Evolutionary conservation across 2,888 invertebrate genomes (phyloP), one percentile per base, ranked within the genome.

Genomic region (Euclidia mi): DNA sequence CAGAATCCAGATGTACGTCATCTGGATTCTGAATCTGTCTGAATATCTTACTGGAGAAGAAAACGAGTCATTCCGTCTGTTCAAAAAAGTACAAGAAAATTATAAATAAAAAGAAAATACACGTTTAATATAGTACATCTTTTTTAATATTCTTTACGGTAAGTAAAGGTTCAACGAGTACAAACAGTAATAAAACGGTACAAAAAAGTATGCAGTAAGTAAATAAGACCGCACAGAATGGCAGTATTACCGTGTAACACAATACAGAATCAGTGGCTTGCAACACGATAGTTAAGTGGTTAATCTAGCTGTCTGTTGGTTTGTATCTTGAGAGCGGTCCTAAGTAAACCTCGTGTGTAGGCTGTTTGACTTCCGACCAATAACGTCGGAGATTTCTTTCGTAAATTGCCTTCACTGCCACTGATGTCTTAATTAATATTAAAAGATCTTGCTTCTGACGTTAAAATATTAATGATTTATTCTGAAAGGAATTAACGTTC

Each of bases 261-360:
- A 74, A 80, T 75, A 68, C 76, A 50, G 65, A 76, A 71, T 70
- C 73, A 78, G 68, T 74, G 76, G 75, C 51, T 77, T 67, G 77
- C 68, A 81, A 84, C 77, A 79, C 68, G 78, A 80, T 78, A 82
- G 79, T 70, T 75, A 79, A 82, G 84, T 81, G 83, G 81, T 82
- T 86, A 90, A 92, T 92, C 88, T 85, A 78, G 75, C 82, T 85
- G 88, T 87, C 85, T 82, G 79, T 78, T 76, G 77, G 85, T 78
- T 84, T 77, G 79, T 79, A 74, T 78, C 74, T 71, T 78, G 78
- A 84, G 66, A 65, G 76, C 10, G 71, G 85, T 84, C 91, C 92
- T 91, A 89, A 91, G 87, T 77, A 92, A 92, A 92, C 91, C 81
- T 78, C 87, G 86, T 72, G 71, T 74, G 65, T 65, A 66, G 65